A percentile compares a stretch with the other conserved stretches of the same genome.
Conservation (phyloP, 2,113 vertebrate species). For the Heptranchias perlo region DNA sequence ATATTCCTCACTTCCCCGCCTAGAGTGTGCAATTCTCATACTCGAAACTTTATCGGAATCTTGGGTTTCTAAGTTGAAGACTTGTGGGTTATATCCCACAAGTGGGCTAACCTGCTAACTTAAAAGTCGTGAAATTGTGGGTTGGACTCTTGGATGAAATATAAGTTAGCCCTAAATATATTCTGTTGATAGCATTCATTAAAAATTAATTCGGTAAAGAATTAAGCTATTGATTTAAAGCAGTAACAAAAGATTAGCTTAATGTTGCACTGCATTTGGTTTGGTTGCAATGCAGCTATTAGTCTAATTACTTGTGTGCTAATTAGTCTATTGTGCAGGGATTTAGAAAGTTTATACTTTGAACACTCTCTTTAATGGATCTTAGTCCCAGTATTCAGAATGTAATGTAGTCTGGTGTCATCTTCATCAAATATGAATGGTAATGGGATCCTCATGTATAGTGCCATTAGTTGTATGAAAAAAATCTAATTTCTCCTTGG, state of each 20-base stretch:
- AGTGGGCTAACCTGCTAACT: not conserved
- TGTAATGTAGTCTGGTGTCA: not conserved
- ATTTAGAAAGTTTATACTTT: not conserved
- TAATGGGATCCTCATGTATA: not conserved
- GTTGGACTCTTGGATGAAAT: too few relatives aligned
- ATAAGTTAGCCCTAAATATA: not conserved
- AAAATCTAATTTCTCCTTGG: not conserved
- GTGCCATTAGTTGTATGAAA: not conserved
- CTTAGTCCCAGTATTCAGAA: not conserved
- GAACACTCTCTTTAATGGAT: not conserved
- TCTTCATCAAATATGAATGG: conserved; percentile 23
- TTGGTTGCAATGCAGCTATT: not conserved
- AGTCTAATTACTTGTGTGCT: not conserved
- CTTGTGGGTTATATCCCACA: not conserved
- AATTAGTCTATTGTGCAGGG: not conserved
- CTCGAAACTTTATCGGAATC: not conserved
- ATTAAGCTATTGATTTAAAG: not conserved
- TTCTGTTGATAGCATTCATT: not conserved
- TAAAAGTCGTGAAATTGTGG: not conserved
- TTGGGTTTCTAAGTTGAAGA: not conserved
- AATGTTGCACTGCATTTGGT: not conserved
- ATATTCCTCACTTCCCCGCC: not conserved
- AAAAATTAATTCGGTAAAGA: not conserved
- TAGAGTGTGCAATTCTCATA: not conserved
- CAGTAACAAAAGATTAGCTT: not conserved